Base-by-base conservation (phyloP, 1,140 invertebrate species). In the Battus philenor region DNA sequence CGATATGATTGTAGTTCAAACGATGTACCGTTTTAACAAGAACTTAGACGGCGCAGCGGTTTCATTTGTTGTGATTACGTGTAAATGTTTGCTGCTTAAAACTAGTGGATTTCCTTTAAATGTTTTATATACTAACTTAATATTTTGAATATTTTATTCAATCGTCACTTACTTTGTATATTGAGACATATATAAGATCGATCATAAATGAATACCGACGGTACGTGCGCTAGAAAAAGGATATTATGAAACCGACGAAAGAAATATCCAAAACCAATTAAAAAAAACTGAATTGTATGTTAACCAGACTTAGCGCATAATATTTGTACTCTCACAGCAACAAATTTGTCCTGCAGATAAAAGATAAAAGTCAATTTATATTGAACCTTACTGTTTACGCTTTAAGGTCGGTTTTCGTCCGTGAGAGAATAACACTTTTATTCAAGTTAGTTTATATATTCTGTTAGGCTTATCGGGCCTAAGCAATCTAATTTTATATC, bases 401-500 rank as follows among this genome's bases (percentile, higher is more conserved):
- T 36, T 29, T 70, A 75, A 50, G 70, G 69, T 60, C 61, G 45
- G 36, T 62, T 68, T 74, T 64, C 36, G 12, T 10, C 2, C 27
- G 22, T 11, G 3, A 16, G 8, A 12, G 8, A 29, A 26, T 39
- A 13, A 26, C 13, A 12, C 36, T 39, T 39, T 39, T 22, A 12
- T 39, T 22, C 11, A 15, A 26, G 36, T 38, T 26, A 26, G 63
- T 68, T 57, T 69, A 74, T 73, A 65, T 67, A 65, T 59, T 62
- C 54, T 41, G 46, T 47, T 47, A 47, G 34, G 56, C 50, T 71
- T 77, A 78, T 80, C 73, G 44, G 46, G 38, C 44, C 47, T 41
- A 53, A 39, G 66, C 64, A 48, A 74, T 74, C 69, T 72, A 46
- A 54, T 67, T 66, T 45, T 69, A 59, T 68, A 67, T 68, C 71